Evolutionary conservation across 1,140 invertebrate genomes (phyloP).

Genomic region (Halesus radiatus): DNA sequence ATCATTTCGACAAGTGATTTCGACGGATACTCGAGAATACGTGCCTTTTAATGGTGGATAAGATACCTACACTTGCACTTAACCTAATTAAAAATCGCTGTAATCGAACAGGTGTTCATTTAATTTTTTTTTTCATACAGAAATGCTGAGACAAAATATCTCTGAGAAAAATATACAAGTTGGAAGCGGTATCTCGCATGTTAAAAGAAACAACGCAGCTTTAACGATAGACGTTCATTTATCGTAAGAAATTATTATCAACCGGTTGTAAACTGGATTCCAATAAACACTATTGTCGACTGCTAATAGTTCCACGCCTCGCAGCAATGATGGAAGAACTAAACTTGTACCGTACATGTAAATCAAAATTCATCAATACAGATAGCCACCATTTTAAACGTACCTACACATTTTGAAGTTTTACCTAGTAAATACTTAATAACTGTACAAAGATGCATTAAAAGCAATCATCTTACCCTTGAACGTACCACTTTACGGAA

Average conservation of each 20-base stretch:
- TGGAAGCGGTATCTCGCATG: neutral
- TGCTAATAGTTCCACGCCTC: conserved; percentile 2
- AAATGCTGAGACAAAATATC: conserved; percentile 10
- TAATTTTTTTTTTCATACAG: neutral
- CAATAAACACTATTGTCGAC: conserved; percentile 23
- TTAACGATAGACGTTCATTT: conserved; percentile 4
- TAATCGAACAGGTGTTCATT: neutral
- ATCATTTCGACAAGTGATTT: too few species aligned
- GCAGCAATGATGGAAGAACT: neutral
- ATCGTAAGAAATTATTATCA: conserved; percentile 25
- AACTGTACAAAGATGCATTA: too few species aligned
- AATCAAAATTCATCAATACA: too few species aligned
- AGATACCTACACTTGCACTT: too few species aligned
- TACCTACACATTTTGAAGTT: too few species aligned
- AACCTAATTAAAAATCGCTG: too few species aligned
- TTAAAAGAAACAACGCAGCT: neutral
- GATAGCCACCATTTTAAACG: too few species aligned
- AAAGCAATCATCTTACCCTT: too few species aligned
- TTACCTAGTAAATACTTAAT: too few species aligned
- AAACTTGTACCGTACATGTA: neutral
- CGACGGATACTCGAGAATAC: too few species aligned
- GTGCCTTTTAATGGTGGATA: too few species aligned
- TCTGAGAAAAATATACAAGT: conserved; percentile 8
- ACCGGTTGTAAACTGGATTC: conserved; percentile 25
- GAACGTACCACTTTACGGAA: too few species aligned